Percentiles rank a stretch among this genome's conserved stretches.
phyloP scores from a whole-genome alignment of 2,888 invertebrate species.

The Nemapogon koenigi region DNA sequence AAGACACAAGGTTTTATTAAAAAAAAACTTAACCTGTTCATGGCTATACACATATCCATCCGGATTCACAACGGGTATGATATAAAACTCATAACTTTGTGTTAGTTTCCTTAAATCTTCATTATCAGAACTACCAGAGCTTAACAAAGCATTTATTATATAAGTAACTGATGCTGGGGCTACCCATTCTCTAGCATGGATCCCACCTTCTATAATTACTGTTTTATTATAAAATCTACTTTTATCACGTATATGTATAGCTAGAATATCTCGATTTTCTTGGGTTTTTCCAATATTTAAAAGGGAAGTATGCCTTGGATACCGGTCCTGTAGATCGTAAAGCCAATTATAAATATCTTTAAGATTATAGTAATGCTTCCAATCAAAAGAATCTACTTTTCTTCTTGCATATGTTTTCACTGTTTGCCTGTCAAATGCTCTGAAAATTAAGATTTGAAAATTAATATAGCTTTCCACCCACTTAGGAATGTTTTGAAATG shows the following conservation, averaged over 20 bases:
- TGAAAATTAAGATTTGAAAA: conserved; percentile 20
- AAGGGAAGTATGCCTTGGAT: conserved; percentile 44
- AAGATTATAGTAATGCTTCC: conserved; percentile 63
- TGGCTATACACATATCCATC: conserved; percentile 71
- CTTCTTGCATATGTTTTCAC: conserved; percentile 35
- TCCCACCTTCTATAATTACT: conserved; percentile 65
- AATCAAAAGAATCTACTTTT: conserved; percentile 40
- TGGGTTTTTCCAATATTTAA: conserved; percentile 37
- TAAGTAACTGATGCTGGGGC: conserved; percentile 67
- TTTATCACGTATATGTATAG: conserved; percentile 23
- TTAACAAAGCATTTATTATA: conserved; percentile 58
- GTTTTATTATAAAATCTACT: conserved; percentile 28
- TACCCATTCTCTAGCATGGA: conserved; percentile 80
- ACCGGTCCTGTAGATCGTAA: conserved; percentile 35
- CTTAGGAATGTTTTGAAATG: no score
- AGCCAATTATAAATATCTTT: conserved; percentile 68
- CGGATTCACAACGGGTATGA: conserved; percentile 75
- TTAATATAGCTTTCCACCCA: no score
- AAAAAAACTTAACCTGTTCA: conserved; percentile 21
- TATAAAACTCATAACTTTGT: conserved; percentile 67
- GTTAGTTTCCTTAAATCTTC: conserved; percentile 39
- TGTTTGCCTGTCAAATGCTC: conserved; percentile 37
- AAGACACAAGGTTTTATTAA: no score
- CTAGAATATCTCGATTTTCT: conserved; percentile 40
- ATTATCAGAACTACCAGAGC: conserved; percentile 33